Conservation (phyloP, 2,113 vertebrate species). For the Eptatretus burgeri region DNA sequence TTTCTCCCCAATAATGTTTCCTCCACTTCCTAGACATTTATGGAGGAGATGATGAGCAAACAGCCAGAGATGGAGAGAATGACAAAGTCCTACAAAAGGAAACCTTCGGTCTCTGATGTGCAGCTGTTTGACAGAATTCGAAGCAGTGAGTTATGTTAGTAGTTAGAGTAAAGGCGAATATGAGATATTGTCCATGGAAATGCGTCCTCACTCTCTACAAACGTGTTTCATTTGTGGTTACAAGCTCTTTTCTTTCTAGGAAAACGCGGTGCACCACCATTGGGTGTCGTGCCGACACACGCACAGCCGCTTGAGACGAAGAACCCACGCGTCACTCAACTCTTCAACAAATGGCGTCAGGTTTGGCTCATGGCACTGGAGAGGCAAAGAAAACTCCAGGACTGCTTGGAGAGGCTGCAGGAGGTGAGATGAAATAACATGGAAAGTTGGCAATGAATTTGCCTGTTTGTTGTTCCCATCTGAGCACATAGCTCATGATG, state of each 20-base stretch:
- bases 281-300: neutral
- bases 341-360: constrained; percentile 4
- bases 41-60: constrained; percentile 6
- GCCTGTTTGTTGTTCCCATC: too few relatives aligned
- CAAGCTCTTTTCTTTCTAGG: neutral
- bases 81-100: constrained; percentile 6
- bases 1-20: too few relatives aligned
- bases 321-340: constrained; percentile 2
- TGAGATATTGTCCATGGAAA: too few relatives aligned
- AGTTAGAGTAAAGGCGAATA: too few relatives aligned
- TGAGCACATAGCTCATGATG: too few relatives aligned
- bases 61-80: constrained; percentile 3
- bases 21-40: neutral
- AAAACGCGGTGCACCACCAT: neutral
- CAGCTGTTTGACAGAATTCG: constrained; percentile 2
- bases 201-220: too few relatives aligned
- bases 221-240: too few relatives aligned
- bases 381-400: constrained; percentile 4
- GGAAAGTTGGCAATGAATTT: too few relatives aligned
- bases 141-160: neutral
- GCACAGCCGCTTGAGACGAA: constrained; percentile 4
- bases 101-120: constrained; percentile 1
- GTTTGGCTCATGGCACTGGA: constrained; percentile 3
- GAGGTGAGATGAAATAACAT: neutral
- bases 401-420: neutral